Conservation (phyloP, 2,113 vertebrate genomes). For the Clarias macrocephalus region DNA sequence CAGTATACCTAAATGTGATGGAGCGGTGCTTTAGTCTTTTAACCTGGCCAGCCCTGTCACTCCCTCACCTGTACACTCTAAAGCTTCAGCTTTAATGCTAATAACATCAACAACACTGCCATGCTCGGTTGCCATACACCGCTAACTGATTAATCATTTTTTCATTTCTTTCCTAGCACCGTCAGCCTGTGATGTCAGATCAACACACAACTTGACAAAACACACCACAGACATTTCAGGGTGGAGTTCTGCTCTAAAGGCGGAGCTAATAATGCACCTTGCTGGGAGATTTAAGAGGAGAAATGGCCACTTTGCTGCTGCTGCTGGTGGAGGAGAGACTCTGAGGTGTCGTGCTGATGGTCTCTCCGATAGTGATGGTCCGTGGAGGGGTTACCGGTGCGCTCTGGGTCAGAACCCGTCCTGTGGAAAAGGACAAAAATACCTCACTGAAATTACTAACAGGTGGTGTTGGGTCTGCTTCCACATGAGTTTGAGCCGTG, state of each 20-base stretch:
- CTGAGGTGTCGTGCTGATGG: slow-evolving; percentile 80
- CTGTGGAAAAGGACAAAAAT: slow-evolving; percentile 66
- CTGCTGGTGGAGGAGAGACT: slow-evolving; percentile 62
- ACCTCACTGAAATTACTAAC: background rate
- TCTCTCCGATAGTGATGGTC: slow-evolving; percentile 86
- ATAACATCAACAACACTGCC: background rate
- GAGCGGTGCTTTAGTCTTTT: background rate
- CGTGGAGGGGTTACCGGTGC: slow-evolving; percentile 84
- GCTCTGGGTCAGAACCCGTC: slow-evolving; percentile 87
- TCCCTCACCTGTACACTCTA: background rate
- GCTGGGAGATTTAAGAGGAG: slow-evolving; percentile 94
- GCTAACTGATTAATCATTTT: background rate
- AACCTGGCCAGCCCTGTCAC: background rate
- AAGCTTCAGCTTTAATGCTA: background rate
- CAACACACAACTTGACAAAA: background rate
- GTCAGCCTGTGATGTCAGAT: background rate
- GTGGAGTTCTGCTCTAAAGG: background rate
- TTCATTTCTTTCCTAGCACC: background rate
- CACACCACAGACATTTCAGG: background rate
- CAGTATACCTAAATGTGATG: background rate
- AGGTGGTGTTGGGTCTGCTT: background rate
- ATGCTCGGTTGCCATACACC: background rate
- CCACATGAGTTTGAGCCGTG: background rate
- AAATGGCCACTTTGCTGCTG: slow-evolving; percentile 95
- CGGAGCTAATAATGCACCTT: slow-evolving; percentile 75